These are phyloP conservation scores for Taphrorychus bicolor DNA, from an alignment of 2,888 invertebrate species.

Conservation along the genomic window DNA sequence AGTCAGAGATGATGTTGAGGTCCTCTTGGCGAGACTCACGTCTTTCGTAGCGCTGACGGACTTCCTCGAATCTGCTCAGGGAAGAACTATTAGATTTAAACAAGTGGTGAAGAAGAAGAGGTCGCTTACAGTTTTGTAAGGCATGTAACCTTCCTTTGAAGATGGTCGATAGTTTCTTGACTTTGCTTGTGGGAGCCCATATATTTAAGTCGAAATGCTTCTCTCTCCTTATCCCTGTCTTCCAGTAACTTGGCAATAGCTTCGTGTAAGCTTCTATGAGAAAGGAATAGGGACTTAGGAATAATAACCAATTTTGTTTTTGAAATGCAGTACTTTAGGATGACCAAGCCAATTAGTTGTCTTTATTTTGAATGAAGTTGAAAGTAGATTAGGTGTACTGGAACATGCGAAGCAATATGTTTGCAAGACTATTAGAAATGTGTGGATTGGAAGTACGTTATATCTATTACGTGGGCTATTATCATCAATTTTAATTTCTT, in stretches of 20 bases:
- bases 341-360: neutral
- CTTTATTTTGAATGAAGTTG: no score
- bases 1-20: constrained; percentile 63
- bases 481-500: no score
- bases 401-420: no score
- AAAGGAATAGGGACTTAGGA: constrained; percentile 10
- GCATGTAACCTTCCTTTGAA: constrained; percentile 68
- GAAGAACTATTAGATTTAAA: no score
- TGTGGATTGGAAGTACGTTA: no score
- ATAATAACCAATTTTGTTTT: constrained; percentile 1
- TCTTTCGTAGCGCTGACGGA: constrained; percentile 65
- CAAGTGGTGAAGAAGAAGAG: no score
- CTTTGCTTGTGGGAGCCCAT: constrained; percentile 62
- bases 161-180: constrained; percentile 65
- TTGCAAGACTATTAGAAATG: no score
- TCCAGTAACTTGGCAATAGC: constrained; percentile 53
- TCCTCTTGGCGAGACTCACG: constrained; percentile 66
- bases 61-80: constrained; percentile 63
- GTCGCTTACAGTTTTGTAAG: constrained; percentile 70
- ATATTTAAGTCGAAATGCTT: constrained; percentile 52
- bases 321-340: neutral
- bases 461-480: no score
- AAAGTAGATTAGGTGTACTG: no score
- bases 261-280: constrained; percentile 61
- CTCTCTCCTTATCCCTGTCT: constrained; percentile 54